Evolutionary conservation across 2,113 vertebrate species (phyloP), one percentile per base, ranked within the genome.

Genomic region (Alligator mississippiensis): DNA sequence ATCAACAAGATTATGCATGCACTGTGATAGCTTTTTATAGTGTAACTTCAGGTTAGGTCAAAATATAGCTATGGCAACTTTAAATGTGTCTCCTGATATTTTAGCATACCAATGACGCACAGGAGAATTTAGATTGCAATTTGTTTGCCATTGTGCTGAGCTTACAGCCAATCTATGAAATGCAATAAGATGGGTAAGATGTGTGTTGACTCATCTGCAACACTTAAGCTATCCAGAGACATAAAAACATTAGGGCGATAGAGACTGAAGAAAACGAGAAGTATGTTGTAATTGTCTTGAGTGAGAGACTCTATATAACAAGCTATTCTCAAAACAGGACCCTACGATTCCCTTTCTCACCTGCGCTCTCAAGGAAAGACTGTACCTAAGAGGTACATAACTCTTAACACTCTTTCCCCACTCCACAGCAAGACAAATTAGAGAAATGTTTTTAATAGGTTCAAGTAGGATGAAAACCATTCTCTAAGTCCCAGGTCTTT

Each of bases 21-120:
- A 34, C 5, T 28, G 64, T 0, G 0, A 78, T 24, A 61, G 85
- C n/a, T 47, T 3, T 0, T n/a, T 15, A 11, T 34, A 28, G 1
- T 47, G 4, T 11, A 84, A 0, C 9, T 78, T 30, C 16, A 75
- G 59, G 66, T 74, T 87, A 79, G 78, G 63, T n/a, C 80, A 79
- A n/a, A 58, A 1, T 4, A 79, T 21, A 47, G 93, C 80, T 1
- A 0, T 1, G 3, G 80, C 6, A 15, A 82, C 86, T 64, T 95
- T 82, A 88, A 86, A 83, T 27, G 59, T 19, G 77, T 17, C 34
- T 85, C 30, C 28, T 78, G 77, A 90, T 30, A 84, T 58, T 4
- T 55, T 59, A 25, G 88, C 74, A 91, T 88, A 77, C 82, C 54
- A 22, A 81, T 79, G 63, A 10, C 24, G 54, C 78, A 82, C 38